These are phyloP conservation scores for Cheilosia vulpina DNA, from an alignment of 2,888 invertebrate genomes.

Conservation along the genomic window DNA sequence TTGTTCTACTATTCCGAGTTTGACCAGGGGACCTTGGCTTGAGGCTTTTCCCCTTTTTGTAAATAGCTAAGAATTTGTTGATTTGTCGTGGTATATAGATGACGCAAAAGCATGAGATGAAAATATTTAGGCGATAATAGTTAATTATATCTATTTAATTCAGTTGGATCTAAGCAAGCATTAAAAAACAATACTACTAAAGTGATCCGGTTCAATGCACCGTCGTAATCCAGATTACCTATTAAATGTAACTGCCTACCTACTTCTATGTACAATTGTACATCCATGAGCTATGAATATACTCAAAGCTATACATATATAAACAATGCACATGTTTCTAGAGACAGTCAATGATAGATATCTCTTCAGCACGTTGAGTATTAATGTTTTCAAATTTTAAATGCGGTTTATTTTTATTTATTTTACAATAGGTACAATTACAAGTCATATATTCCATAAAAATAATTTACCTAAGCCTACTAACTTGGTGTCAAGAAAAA, in stretches of 20 bases:
- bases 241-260: not conserved
- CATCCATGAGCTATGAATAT: no score
- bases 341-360: not conserved
- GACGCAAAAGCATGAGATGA: not conserved
- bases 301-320: not conserved
- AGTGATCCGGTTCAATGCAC: slow-evolving; percentile 2
- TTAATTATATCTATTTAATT: not conserved
- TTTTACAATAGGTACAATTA: no score
- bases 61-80: slow-evolving; percentile 46
- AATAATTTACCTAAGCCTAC: no score
- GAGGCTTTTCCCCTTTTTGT: slow-evolving; percentile 43
- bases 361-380: not conserved
- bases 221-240: slow-evolving; percentile 33
- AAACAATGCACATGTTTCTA: not conserved
- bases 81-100: slow-evolving; percentile 11
- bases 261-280: not conserved
- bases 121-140: slow-evolving; percentile 14
- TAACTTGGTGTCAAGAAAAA: no score
- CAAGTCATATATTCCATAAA: no score
- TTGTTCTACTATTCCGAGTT: slow-evolving; percentile 53
- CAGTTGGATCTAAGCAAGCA: not conserved
- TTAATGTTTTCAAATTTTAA: not conserved
- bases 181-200: not conserved
- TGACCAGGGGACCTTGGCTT: slow-evolving; percentile 50
- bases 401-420: no score